Percentiles rank a stretch among this genome's conserved stretches.
These are phyloP conservation scores for Sciurus niger DNA, from an alignment of 2,113 vertebrate genomes.

Conservation along the genomic window DNA sequence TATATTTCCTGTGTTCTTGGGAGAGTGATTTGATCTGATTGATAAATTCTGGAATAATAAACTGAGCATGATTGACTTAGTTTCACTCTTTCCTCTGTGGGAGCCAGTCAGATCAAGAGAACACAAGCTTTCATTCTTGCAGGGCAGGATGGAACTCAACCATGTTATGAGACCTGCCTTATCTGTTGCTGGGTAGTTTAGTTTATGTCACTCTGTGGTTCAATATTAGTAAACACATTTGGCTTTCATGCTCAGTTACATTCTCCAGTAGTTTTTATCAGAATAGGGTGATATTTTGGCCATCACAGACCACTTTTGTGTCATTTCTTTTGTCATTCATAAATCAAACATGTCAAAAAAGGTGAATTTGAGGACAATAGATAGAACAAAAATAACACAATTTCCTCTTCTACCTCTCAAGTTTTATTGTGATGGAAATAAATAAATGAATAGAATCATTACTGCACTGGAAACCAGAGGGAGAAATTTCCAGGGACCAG, in stretches of 20 bases:
- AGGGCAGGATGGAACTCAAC: not conserved
- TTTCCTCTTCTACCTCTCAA: not conserved
- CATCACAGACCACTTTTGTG: not conserved
- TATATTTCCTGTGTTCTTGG: not conserved
- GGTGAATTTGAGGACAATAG: not conserved
- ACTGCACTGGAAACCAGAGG: not conserved
- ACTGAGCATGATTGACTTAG: not conserved
- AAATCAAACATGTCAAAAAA: not conserved
- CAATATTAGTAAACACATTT: not conserved
- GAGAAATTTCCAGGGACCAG: not conserved
- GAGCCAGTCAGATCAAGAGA: not conserved
- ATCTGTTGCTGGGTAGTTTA: not conserved
- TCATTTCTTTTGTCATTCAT: not conserved
- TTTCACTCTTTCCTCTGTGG: not conserved
- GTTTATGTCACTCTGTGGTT: not conserved
- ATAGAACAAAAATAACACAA: not conserved
- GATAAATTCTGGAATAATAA: slow-evolving; percentile 11
- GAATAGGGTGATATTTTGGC: not conserved
- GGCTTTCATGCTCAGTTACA: not conserved
- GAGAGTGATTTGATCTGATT: not conserved
- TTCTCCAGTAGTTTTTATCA: slow-evolving; percentile 2
- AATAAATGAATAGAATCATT: not conserved
- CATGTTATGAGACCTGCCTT: too few species aligned
- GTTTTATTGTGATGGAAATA: not conserved
- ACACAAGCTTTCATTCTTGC: not conserved